These are phyloP conservation scores for Drosophila meridiana DNA, from an alignment of 2,888 invertebrate genomes.

Conservation along the genomic window DNA sequence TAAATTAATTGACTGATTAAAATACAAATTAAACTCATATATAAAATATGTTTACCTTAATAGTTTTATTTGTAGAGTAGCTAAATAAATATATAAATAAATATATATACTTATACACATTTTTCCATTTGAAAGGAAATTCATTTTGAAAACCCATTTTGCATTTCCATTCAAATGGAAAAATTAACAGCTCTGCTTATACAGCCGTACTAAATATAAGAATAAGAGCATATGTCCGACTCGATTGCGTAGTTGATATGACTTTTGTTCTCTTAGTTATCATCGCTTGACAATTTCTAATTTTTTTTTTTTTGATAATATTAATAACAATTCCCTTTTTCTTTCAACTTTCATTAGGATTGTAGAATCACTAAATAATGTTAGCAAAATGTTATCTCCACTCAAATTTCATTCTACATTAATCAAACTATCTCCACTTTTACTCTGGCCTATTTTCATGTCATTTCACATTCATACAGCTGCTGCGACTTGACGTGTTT, in stretches of 20 bases:
- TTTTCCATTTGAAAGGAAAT: no score
- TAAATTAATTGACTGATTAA: no score
- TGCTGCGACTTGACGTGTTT: conserved; percentile 2
- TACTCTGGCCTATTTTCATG: neutral
- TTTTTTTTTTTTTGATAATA: neutral
- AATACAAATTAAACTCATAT: neutral
- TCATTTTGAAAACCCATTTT: no score
- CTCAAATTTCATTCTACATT: neutral
- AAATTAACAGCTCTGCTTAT: no score
- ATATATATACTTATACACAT: no score
- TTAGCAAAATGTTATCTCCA: neutral
- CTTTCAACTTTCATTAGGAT: no score
- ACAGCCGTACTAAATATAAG: neutral
- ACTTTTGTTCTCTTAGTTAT: accelerated
- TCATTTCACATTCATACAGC: neutral
- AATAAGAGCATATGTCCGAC: neutral
- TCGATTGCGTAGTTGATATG: neutral
- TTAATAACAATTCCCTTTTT: neutral
- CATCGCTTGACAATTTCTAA: neutral
- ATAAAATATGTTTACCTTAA: neutral
- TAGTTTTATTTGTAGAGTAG: neutral
- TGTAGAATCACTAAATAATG: no score
- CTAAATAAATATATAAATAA: neutral
- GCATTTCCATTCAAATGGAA: no score
- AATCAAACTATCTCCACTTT: neutral